Base-by-base conservation (phyloP, 2,797 vertebrate species). In the Capromys pilorides region DNA sequence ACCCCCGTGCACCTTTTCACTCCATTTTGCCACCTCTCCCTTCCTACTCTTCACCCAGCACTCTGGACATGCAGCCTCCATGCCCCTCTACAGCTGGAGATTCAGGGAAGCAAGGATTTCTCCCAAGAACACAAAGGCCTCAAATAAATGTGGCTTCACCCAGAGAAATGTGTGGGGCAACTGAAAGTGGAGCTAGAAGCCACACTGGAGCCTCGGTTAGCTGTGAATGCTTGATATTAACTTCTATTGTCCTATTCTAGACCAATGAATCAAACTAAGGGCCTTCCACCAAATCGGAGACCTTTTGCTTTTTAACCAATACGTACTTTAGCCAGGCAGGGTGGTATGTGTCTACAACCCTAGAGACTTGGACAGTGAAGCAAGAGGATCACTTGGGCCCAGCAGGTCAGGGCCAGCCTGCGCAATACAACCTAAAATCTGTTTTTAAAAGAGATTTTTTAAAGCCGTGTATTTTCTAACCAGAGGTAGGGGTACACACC, bases 241-340 rank as follows among this genome's bases (percentile, higher is more conserved):
- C 51, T 28, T 75, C 36, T 14, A 39, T 26, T 26, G 71, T 6
- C 49, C 59, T 75, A 2, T 39, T 84, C 18, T 39, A 71, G 82
- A 62, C 26, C 81, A 92, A 45, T 28, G 12, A 86, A 73, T 79
- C 36, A 21, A 87, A 88, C 67, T 39, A 69, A 82, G n/a, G 4
- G 7, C 57, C 0, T 80, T 82, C 18, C 41, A 88, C 92, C 64
- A 73, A 93, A 93, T 33, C 18, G 54, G n/a, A 87, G 67, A 78
- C n/a, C 5, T 82, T 81, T 75, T 24, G 4, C 36, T 95, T 93
- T 22, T 73, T 69, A 11, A 7, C 49, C 36, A 64, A 71, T 21
- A 39, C 5, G 10, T 71, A 39, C n/a, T 39, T 36, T 69, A 69
- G n/a, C n/a, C 21, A 10, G 67, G 19, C 67, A 71, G 36, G 67